These are phyloP conservation scores for Sylvilagus bachmani DNA, from an alignment of 2,113 vertebrate species.

Conservation along the genomic window DNA sequence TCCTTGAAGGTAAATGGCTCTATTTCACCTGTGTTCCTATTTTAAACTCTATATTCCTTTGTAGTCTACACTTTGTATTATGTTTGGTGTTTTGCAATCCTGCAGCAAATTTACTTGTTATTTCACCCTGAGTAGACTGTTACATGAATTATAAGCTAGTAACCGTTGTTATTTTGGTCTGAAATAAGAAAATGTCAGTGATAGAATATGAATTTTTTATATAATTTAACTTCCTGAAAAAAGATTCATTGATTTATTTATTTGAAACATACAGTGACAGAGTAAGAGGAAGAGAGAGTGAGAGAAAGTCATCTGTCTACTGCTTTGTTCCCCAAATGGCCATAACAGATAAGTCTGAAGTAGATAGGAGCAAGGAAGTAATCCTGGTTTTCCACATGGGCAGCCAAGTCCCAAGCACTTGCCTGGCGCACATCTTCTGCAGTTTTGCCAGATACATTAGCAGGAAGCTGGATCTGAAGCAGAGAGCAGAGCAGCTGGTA, in stretches of 20 bases:
- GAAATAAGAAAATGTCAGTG: neutral
- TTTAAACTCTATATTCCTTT: conserved; percentile 26
- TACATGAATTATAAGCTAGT: conserved; percentile 1
- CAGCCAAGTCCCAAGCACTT: too few relatives aligned
- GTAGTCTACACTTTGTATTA: neutral
- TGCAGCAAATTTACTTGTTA: neutral
- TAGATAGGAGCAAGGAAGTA: too few relatives aligned
- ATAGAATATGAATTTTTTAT: neutral
- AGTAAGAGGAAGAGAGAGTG: too few relatives aligned
- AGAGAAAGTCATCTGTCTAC: too few relatives aligned
- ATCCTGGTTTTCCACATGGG: too few relatives aligned
- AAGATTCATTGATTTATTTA: neutral
- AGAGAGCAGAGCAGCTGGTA: too few relatives aligned
- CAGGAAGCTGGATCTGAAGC: too few relatives aligned
- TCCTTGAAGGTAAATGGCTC: neutral
- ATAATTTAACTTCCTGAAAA: conserved; percentile 33
- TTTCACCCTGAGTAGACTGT: neutral
- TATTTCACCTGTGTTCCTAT: neutral
- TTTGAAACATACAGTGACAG: neutral
- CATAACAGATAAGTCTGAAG: too few relatives aligned
- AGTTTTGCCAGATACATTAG: too few relatives aligned
- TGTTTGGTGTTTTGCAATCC: conserved; percentile 2
- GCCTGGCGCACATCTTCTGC: too few relatives aligned
- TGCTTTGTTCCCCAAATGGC: too few relatives aligned
- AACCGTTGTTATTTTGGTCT: neutral